Percentiles rank a stretch among this genome's conserved stretches.
phyloP scores from a whole-genome alignment of 1,140 invertebrate species.

The Chymomyza costata region DNA sequence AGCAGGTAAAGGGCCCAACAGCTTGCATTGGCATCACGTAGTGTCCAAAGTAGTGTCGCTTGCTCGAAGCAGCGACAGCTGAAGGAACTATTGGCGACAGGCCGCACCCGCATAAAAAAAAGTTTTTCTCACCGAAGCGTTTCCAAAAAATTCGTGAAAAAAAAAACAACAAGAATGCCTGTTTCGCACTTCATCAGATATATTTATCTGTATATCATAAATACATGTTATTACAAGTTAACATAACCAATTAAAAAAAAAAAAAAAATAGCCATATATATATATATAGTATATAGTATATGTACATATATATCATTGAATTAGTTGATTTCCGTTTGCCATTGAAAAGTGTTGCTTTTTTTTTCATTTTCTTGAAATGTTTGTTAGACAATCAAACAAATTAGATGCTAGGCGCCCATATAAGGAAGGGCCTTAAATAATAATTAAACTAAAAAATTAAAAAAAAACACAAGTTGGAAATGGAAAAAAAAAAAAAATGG shows the following conservation, averaged over 20 bases:
- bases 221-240: slow-evolving; percentile 12
- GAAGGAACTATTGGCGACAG: no score
- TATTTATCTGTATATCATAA: slow-evolving; percentile 1
- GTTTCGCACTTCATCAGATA: no score
- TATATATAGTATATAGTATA: no score
- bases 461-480: slow-evolving; percentile 30
- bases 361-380: slow-evolving; percentile 26
- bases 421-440: slow-evolving; percentile 55
- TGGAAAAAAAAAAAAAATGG: slow-evolving; percentile 22
- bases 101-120: no score
- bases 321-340: slow-evolving; percentile 55
- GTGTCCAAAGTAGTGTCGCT: no score
- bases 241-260: neutral
- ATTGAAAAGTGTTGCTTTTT: slow-evolving; percentile 53
- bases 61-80: no score
- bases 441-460: slow-evolving; percentile 53
- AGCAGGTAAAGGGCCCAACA: no score
- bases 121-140: no score
- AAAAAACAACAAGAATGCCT: no score
- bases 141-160: no score
- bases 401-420: slow-evolving; percentile 62
- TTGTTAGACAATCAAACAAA: slow-evolving; percentile 73
- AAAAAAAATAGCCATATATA: slow-evolving; percentile 4
- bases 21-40: no score
- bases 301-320: slow-evolving; percentile 35